phyloP scores from a whole-genome alignment of 2,113 vertebrate species.

The Thermophis baileyi region DNA sequence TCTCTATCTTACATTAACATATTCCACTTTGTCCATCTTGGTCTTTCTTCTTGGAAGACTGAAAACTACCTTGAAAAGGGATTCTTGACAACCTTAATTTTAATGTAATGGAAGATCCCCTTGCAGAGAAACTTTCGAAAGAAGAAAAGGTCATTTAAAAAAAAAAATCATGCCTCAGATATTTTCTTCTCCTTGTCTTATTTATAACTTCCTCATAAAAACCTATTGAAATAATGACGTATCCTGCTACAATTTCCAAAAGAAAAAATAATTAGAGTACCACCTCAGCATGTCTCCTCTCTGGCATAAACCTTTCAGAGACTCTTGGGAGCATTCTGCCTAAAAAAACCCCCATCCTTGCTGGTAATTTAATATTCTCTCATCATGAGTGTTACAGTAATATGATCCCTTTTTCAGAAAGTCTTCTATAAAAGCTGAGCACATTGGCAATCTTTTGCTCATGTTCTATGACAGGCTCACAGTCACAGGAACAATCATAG shows the following conservation, averaged over 20 bases:
- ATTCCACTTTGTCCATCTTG: background rate
- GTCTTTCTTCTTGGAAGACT: background rate
- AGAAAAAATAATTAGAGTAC: background rate
- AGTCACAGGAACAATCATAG: constrained; percentile 23
- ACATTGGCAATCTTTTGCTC: constrained; percentile 4
- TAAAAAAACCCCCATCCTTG: constrained; percentile 21
- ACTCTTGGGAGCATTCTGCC: background rate
- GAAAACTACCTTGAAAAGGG: background rate
- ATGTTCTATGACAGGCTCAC: constrained; percentile 9
- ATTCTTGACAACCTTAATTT: background rate
- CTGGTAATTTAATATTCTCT: constrained; percentile 15
- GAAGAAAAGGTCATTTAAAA: background rate
- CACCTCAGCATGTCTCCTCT: background rate
- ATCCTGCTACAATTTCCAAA: background rate
- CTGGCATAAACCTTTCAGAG: constrained; percentile 33
- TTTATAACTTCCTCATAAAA: background rate
- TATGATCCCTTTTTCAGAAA: constrained; percentile 19
- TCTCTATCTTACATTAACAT: background rate
- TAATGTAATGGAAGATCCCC: background rate
- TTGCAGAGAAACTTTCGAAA: background rate
- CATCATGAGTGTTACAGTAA: constrained; percentile 45
- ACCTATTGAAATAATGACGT: background rate
- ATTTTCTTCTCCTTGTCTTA: background rate
- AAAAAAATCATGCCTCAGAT: background rate
- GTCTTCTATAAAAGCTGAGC: constrained; percentile 12